Evolutionary conservation across 2,113 vertebrate species (phyloP).

Genomic region (Phalacrocorax pelagicus): DNA sequence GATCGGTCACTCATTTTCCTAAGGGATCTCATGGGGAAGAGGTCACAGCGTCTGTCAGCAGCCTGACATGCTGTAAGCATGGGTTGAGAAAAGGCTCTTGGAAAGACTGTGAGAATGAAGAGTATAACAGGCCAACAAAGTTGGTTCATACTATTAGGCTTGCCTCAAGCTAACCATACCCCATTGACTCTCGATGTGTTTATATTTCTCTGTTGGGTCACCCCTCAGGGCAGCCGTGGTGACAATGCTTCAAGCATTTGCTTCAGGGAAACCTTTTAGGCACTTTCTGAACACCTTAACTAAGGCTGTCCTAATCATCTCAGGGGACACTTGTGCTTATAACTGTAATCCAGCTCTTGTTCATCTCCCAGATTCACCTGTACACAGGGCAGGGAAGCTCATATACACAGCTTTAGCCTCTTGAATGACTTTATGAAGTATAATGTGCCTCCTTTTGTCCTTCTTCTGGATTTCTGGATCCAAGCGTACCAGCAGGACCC

Average conservation of each 20-base stretch:
- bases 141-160: not conserved
- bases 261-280: not conserved
- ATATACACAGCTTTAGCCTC: not conserved
- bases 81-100: not conserved
- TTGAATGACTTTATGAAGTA: not conserved
- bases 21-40: not conserved
- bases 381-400: not conserved
- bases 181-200: not conserved
- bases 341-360: not conserved
- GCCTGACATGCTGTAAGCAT: not conserved
- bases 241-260: not conserved
- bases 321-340: not conserved
- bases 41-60: not conserved
- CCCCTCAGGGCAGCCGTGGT: not conserved
- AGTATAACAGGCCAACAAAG: not conserved
- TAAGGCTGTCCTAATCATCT: not conserved
- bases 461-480: not conserved
- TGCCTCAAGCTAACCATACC: not conserved
- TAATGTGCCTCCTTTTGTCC: not conserved
- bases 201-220: not conserved
- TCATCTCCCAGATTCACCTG: not conserved
- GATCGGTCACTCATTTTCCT: not conserved
- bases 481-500: not conserved
- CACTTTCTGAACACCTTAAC: not conserved
- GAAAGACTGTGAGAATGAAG: not conserved